Conservation (phyloP, 2,113 vertebrate genomes). For the Excalfactoria chinensis region DNA sequence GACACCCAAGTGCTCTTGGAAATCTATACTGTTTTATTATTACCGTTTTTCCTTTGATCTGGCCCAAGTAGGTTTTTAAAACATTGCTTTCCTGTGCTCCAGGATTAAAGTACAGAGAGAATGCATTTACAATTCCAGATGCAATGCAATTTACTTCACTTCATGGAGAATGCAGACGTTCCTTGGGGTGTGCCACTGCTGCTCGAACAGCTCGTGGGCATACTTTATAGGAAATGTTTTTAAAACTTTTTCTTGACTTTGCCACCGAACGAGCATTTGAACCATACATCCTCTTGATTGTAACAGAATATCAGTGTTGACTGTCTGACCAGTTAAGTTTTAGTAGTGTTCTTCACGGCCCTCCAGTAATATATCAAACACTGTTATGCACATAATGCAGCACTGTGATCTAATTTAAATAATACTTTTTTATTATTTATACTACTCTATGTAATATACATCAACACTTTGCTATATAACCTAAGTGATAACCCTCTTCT, state of each 20-base stretch:
- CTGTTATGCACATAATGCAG: constrained; percentile 86
- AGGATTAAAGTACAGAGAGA: background rate
- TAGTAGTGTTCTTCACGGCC: constrained; percentile 79
- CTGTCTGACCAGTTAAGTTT: constrained; percentile 71
- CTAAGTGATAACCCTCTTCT: constrained; percentile 81
- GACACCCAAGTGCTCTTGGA: background rate
- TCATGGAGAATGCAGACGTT: constrained; percentile 71
- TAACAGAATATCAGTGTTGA: constrained; percentile 80
- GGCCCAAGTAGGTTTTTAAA: background rate
- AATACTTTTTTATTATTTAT: constrained; percentile 89
- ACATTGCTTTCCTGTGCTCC: background rate
- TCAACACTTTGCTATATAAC: constrained; percentile 86
- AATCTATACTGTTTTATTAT: background rate
- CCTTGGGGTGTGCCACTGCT: constrained; percentile 62
- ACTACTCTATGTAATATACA: constrained; percentile 85
- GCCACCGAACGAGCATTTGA: constrained; percentile 77
- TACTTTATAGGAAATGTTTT: constrained; percentile 56
- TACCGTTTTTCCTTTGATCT: background rate
- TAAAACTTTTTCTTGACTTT: constrained; percentile 68
- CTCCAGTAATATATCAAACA: constrained; percentile 85
- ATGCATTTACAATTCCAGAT: background rate
- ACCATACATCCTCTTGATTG: constrained; percentile 71
- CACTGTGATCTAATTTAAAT: constrained; percentile 90
- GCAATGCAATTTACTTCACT: constrained; percentile 47
- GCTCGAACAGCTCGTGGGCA: constrained; percentile 57